These are phyloP conservation scores for Megathymus violae DNA, from an alignment of 1,140 invertebrate species.

Conservation along the genomic window DNA sequence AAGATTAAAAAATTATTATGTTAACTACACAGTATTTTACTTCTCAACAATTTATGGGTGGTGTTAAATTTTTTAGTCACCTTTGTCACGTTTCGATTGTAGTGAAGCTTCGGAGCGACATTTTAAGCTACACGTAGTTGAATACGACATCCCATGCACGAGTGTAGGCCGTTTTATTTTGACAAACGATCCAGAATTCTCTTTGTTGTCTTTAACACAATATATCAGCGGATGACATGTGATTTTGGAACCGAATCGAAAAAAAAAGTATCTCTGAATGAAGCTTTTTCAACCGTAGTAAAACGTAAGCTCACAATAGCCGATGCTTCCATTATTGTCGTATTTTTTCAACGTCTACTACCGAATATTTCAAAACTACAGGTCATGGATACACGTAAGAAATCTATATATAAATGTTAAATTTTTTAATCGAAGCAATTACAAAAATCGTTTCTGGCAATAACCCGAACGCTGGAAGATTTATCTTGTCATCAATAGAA, in stretches of 20 bases:
- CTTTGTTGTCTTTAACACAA: slow-evolving; percentile 69
- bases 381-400: slow-evolving; percentile 1
- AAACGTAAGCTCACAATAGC: slow-evolving; percentile 26
- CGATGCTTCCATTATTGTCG: slow-evolving; percentile 22
- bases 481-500: slow-evolving; percentile 76
- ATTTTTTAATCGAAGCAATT: slow-evolving; percentile 60
- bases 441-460: slow-evolving; percentile 56
- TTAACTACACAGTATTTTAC: background rate
- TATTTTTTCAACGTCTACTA: slow-evolving; percentile 18
- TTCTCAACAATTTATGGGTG: slow-evolving; percentile 37
- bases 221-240: slow-evolving; percentile 67
- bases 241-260: slow-evolving; percentile 40
- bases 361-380: slow-evolving; percentile 19
- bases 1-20: background rate
- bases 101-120: slow-evolving; percentile 46
- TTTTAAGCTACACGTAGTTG: slow-evolving; percentile 43
- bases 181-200: slow-evolving; percentile 68
- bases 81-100: slow-evolving; percentile 34
- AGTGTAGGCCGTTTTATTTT: slow-evolving; percentile 76
- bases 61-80: slow-evolving; percentile 38
- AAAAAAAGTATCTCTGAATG: slow-evolving; percentile 40
- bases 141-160: slow-evolving; percentile 60
- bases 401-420: slow-evolving; percentile 54
- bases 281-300: slow-evolving; percentile 35
- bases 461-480: slow-evolving; percentile 56